Percentiles rank a stretch among this genome's conserved stretches.
Conservation (phyloP, 2,797 vertebrate species). For the Gastrophryne carolinensis region DNA sequence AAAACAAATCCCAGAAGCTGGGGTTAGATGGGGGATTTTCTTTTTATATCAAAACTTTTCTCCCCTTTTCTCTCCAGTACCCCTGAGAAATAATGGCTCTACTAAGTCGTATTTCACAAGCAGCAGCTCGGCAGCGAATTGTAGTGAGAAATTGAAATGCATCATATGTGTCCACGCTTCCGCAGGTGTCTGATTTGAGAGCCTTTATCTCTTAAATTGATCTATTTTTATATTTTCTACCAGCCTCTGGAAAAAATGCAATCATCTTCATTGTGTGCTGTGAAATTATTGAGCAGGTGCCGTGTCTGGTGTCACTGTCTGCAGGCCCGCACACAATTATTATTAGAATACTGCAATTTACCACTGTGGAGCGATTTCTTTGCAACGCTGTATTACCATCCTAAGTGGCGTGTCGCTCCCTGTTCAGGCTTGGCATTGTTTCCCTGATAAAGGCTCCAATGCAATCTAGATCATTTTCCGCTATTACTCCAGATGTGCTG, state of each 20-base stretch:
- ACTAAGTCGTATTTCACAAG: too few relatives aligned
- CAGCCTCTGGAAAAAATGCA: background rate
- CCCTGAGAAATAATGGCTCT: too few relatives aligned
- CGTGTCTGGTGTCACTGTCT: background rate
- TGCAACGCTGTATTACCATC: background rate
- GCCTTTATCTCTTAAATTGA: background rate
- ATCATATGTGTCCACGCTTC: background rate
- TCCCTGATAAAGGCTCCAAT: background rate
- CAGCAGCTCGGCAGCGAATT: background rate
- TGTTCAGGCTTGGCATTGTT: background rate
- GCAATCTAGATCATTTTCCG: background rate
- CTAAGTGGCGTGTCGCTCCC: background rate
- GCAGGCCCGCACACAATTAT: background rate
- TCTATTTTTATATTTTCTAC: background rate
- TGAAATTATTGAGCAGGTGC: background rate
- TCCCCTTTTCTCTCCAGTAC: too few relatives aligned
- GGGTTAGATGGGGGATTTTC: too few relatives aligned
- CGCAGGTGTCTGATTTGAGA: background rate
- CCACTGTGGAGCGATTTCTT: background rate
- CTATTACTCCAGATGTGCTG: background rate
- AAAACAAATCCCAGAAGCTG: too few relatives aligned
- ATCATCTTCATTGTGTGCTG: background rate
- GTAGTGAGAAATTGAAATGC: background rate
- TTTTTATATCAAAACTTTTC: too few relatives aligned
- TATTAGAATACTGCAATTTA: background rate